Evolutionary conservation across 2,113 vertebrate species (phyloP), one percentile per base, ranked within the genome.

Genomic region (Campylorhamphus procurvoides): DNA sequence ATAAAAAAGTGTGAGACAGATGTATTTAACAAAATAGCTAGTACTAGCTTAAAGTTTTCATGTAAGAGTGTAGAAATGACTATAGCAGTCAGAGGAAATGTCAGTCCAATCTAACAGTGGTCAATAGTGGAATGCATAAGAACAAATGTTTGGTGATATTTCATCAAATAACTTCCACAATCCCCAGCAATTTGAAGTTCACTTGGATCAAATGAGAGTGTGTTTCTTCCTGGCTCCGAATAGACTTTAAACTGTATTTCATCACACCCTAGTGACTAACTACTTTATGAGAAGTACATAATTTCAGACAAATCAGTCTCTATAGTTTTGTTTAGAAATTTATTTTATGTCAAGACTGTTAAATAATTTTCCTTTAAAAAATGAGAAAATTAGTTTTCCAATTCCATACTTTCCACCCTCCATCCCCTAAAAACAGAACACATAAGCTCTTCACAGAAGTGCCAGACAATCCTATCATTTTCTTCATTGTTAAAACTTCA

Each of bases 401-500:
- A 4, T 50, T 1, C 8, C 35, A 62, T 4, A 28, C 2, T 35
- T 7, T 63, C 3, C 7, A 22, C 29, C 2, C 13, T 53, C 12
- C 8, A 13, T 29, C 29, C 6, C 2, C 6, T 82, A 35, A 44
- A 78, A 59, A 33, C 29, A 67, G 37, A 1, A 1, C 4, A 24
- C 4, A 44, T 37, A 50, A 80, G 2, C 1, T 35, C n/a, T 28
- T 49, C 16, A 49, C 11, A 58, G 23, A 82, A 79, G 1, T 0
- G 1, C 6, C 29, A 47, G 33, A 18, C 1, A 62, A 19, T 35
- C 10, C 2, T 52, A 8, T 22, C 55, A 18, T 35, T 56, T 87
- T 64, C 22, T 46, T 3, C 15, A 19, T 58, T 50, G 6, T 1
- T 78, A 82, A 72, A 72, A 17, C 23, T 3, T 0, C 25, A 4